Evolutionary conservation across 2,888 invertebrate genomes (phyloP).

Genomic region (Leptinotarsa juncta): DNA sequence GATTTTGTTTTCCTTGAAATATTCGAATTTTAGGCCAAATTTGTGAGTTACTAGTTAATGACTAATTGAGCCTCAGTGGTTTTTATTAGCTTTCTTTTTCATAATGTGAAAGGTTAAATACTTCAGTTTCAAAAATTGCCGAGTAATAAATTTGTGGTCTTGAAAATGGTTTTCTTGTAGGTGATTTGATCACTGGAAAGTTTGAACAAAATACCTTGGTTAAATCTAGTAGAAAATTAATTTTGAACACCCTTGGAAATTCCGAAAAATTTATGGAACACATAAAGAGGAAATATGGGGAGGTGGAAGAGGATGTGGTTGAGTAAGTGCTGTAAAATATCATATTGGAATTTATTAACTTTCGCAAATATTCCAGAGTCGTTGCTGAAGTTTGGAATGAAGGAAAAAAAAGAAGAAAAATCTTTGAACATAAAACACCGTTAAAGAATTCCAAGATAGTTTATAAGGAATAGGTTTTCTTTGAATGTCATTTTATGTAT

Average conservation of each 20-base stretch:
- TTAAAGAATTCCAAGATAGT: slow-evolving; percentile 30
- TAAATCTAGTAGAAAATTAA: slow-evolving; percentile 42
- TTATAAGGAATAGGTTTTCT: slow-evolving; percentile 23
- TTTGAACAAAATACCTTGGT: slow-evolving; percentile 53
- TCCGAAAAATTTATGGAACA: slow-evolving; percentile 48
- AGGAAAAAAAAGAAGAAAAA: slow-evolving; percentile 41
- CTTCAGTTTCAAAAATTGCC: not conserved
- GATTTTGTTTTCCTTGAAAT: too few species aligned
- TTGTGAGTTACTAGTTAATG: too few species aligned
- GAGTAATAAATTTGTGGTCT: not conserved
- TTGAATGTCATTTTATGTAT: not conserved
- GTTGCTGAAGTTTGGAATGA: slow-evolving; percentile 47
- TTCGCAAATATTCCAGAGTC: slow-evolving; percentile 43
- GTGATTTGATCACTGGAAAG: slow-evolving; percentile 58
- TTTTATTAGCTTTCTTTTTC: too few species aligned
- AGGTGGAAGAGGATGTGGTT: slow-evolving; percentile 44
- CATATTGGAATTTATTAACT: slow-evolving; percentile 25
- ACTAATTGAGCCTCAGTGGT: too few species aligned
- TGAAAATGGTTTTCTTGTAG: slow-evolving; percentile 47
- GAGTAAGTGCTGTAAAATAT: slow-evolving; percentile 41
- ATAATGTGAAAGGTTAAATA: too few species aligned
- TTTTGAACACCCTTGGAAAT: slow-evolving; percentile 53
- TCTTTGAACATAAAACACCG: slow-evolving; percentile 43
- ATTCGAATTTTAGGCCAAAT: too few species aligned
- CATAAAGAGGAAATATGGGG: slow-evolving; percentile 51